A percentile compares a stretch with the other conserved stretches of the same genome.
Conservation (phyloP, 92 coral and sea anemone species). For the Porites lobata region DNA sequence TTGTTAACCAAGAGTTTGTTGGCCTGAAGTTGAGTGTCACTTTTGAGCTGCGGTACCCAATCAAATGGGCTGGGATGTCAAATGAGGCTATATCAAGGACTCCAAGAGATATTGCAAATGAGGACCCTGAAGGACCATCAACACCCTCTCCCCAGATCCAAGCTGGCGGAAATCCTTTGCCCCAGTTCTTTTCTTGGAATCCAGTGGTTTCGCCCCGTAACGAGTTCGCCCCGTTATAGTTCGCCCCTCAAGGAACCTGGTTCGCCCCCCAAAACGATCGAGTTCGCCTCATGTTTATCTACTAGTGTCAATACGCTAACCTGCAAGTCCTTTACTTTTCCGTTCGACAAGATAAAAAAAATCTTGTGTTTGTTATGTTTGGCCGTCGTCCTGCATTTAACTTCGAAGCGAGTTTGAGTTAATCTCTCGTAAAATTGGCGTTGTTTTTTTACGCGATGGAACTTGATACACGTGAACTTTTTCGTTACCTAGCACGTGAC, state of each 20-base stretch:
- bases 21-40: slow-evolving; percentile 61
- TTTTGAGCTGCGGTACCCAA: slow-evolving; percentile 68
- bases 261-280: not conserved
- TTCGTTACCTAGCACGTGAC: too few relatives aligned
- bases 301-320: too few relatives aligned
- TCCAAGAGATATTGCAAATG: slow-evolving; percentile 69
- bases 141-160: slow-evolving; percentile 72
- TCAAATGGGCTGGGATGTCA: slow-evolving; percentile 62
- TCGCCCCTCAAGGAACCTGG: slow-evolving; percentile 65
- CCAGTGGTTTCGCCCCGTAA: too few relatives aligned
- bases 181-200: slow-evolving; percentile 76
- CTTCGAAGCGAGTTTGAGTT: too few relatives aligned
- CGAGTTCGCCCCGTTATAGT: slow-evolving; percentile 59
- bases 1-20: slow-evolving; percentile 54
- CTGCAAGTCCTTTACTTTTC: too few relatives aligned
- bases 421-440: too few relatives aligned
- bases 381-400: too few relatives aligned
- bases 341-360: too few relatives aligned
- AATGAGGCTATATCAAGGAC: slow-evolving; percentile 48
- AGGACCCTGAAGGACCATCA: slow-evolving; percentile 57
- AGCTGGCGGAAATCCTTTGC: slow-evolving; percentile 68
- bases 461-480: too few relatives aligned
- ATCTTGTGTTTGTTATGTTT: too few relatives aligned
- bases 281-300: not conserved
- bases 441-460: too few relatives aligned